These are phyloP conservation scores for Valencia hispanica DNA, from an alignment of 2,797 vertebrate species.

Conservation along the genomic window DNA sequence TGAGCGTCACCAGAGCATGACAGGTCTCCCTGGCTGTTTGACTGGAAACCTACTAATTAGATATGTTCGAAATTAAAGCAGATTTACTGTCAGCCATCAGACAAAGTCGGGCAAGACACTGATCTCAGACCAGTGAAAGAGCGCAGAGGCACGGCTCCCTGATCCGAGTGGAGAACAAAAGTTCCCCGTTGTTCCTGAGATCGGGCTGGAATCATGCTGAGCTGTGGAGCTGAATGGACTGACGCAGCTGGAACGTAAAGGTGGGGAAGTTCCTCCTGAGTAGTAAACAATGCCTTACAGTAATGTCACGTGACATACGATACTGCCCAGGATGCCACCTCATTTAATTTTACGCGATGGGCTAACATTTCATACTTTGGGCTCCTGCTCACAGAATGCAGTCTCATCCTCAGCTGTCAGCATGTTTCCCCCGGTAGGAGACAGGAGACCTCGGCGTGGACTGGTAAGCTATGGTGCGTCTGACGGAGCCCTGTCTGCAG, in stretches of 20 bases:
- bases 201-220: too few species aligned
- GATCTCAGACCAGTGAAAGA: not conserved
- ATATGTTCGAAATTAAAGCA: not conserved
- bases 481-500: too few species aligned
- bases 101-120: not conserved
- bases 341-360: not conserved
- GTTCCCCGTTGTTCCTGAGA: not conserved
- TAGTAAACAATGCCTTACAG: slow-evolving; percentile 41
- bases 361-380: not conserved
- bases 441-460: not conserved
- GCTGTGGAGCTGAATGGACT: slow-evolving; percentile 3
- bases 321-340: not conserved
- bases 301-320: slow-evolving; percentile 30
- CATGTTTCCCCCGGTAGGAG: not conserved
- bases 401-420: not conserved
- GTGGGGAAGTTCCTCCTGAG: slow-evolving; percentile 5
- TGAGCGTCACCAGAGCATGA: slow-evolving; percentile 32
- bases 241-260: not conserved
- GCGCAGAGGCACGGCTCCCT: not conserved
- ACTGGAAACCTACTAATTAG: not conserved
- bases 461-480: not conserved
- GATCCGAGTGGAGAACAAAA: not conserved
- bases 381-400: not conserved
- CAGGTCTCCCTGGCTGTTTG: slow-evolving; percentile 20
- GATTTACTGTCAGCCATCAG: slow-evolving; percentile 2